Evolutionary conservation across 2,888 invertebrate species (phyloP).

Genomic region (Deroplatys truncata): DNA sequence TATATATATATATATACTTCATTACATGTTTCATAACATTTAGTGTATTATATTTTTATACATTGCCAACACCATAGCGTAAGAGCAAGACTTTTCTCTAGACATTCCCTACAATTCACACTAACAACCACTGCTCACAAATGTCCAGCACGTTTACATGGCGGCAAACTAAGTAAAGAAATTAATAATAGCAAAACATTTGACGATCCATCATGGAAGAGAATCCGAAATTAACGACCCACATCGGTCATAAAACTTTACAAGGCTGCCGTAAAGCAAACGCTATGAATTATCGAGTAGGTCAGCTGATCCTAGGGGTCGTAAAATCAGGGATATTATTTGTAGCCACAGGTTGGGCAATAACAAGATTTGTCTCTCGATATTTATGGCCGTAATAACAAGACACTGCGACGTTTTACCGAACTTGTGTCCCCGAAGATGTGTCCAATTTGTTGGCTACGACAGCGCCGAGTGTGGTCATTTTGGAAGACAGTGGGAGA

Average conservation of each 20-base stretch:
- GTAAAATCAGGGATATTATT: background rate
- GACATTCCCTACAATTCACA: no score
- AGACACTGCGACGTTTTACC: background rate
- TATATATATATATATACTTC: no score
- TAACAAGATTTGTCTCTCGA: background rate
- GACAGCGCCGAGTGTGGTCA: background rate
- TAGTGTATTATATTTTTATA: no score
- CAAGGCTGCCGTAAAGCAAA: background rate
- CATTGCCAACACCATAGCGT: no score
- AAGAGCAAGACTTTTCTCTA: no score
- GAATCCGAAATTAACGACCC: background rate
- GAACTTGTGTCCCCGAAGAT: background rate
- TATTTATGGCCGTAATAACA: background rate
- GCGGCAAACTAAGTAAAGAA: background rate
- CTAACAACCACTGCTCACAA: no score
- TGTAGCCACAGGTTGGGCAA: background rate
- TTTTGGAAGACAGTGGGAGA: background rate
- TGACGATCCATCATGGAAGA: background rate
- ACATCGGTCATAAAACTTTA: background rate
- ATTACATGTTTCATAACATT: no score
- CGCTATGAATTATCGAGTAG: background rate
- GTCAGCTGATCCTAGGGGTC: background rate
- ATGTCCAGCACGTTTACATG: no score
- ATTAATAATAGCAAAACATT: background rate
- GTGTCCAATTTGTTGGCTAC: background rate